Conservation (phyloP, 2,113 vertebrate genomes). For the Myiagra hebetior region DNA sequence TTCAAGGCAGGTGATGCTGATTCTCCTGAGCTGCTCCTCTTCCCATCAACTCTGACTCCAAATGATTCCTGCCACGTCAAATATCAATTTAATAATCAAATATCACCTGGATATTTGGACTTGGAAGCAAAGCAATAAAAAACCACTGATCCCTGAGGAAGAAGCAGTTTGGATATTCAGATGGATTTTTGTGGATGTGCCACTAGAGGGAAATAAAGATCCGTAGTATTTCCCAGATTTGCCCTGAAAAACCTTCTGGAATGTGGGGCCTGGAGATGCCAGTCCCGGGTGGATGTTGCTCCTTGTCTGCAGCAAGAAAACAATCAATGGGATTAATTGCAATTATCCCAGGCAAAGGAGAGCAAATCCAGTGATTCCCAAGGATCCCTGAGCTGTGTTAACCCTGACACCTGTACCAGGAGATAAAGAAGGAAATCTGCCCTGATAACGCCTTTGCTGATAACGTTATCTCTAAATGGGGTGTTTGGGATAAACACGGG, state of each 20-base stretch:
- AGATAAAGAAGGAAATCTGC: background rate
- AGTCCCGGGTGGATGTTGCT: background rate
- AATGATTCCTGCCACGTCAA: background rate
- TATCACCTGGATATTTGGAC: background rate
- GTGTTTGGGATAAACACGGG: background rate
- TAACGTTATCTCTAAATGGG: background rate
- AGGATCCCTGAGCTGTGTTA: background rate
- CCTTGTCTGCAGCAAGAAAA: background rate
- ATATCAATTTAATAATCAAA: background rate
- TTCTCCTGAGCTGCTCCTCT: background rate
- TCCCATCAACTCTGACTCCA: background rate
- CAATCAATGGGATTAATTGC: background rate
- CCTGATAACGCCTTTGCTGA: background rate
- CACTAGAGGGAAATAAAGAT: conserved; percentile 59
- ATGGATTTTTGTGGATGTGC: background rate
- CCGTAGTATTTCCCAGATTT: background rate
- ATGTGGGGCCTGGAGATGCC: background rate
- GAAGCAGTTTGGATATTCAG: background rate
- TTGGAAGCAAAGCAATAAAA: background rate
- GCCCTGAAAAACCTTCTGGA: background rate
- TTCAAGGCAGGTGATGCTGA: background rate
- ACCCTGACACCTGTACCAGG: background rate
- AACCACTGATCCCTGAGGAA: background rate
- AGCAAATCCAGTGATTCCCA: background rate
- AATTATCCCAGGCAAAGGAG: background rate